Percentiles rank a stretch among this genome's conserved stretches.
These are phyloP conservation scores for Hylaeus anthracinus DNA, from an alignment of 1,140 invertebrate species.

Conservation along the genomic window DNA sequence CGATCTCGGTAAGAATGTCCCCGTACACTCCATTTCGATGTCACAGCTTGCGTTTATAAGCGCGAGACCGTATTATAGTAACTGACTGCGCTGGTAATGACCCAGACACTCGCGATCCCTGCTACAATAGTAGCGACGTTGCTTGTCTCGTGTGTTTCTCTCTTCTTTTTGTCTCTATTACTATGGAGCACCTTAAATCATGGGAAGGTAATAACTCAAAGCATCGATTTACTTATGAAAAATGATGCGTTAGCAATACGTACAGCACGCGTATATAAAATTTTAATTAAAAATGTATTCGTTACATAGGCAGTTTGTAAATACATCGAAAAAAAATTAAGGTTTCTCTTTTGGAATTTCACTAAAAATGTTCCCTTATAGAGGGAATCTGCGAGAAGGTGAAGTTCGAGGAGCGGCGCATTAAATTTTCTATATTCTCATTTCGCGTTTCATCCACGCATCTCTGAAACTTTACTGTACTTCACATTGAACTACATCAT, in stretches of 20 bases:
- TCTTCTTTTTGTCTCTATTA: not conserved
- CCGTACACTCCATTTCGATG: conserved; percentile 47
- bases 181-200: too few species aligned
- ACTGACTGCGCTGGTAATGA: conserved; percentile 46
- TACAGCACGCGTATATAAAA: too few species aligned
- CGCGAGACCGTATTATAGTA: conserved; percentile 45
- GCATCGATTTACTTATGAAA: too few species aligned
- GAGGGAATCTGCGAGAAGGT: too few species aligned
- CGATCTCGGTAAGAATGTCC: conserved; percentile 42
- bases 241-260: too few species aligned
- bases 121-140: not conserved
- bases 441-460: not conserved
- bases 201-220: too few species aligned
- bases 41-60: conserved; percentile 55
- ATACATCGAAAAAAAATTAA: too few species aligned
- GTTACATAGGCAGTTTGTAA: too few species aligned
- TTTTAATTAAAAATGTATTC: too few species aligned
- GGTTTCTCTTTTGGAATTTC: not conserved
- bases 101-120: conserved; percentile 14
- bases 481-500: not conserved
- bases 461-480: not conserved
- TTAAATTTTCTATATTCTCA: conserved; percentile 5
- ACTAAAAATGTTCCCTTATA: too few species aligned
- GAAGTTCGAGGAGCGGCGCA: not conserved
- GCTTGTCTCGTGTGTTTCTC: conserved; percentile 10